Evolutionary conservation across 1,140 invertebrate species (phyloP), one percentile per base, ranked within the genome.

Genomic region (Protaetia brevitarsis): DNA sequence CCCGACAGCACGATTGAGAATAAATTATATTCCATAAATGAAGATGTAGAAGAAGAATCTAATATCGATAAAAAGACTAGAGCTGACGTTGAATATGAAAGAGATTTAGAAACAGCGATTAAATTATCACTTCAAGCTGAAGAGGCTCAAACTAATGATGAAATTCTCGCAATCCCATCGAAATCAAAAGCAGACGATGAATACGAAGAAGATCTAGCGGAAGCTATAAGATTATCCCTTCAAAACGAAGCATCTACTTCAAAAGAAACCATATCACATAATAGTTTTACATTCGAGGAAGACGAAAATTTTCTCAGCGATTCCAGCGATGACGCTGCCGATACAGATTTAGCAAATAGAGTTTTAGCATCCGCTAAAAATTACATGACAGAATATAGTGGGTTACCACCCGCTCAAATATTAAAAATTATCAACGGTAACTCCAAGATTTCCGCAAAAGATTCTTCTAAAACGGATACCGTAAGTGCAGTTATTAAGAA

Each of bases 371-470:
- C 82, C 3, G 85, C 84, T 0, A 73, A 85, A 34, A 79, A 79
- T 23, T 90, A 89, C 67, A 89, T 91, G 83, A 82, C 87, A 71
- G 89, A 91, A 73, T 86, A 91, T 69, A 89, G 85, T 74, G 88
- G 86, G 31, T 83, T 92, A 67, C 87, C 89, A 13, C 83, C 88
- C 64, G 84, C 86, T 68, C 85, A 90, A 74, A 89, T 93, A 30
- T 80, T 86, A 68, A 79, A 84, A 72, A 83, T 85, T 65, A 78
- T 82, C 75, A 74, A 68, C 36, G 67, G 62, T 41, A 77, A 78
- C n/a, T 28, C 37, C n/a, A 27, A 23, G n/a, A 0, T 29, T 19
- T 4, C 41, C 0, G 56, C 28, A 62, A n/a, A n/a, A 28, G 27
- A 60, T 29, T 3, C 11, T 6, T n/a, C 30, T n/a, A 34, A 26